These are phyloP conservation scores for Xenentodon cancila DNA, from an alignment of 2,797 vertebrate genomes.

Conservation along the genomic window DNA sequence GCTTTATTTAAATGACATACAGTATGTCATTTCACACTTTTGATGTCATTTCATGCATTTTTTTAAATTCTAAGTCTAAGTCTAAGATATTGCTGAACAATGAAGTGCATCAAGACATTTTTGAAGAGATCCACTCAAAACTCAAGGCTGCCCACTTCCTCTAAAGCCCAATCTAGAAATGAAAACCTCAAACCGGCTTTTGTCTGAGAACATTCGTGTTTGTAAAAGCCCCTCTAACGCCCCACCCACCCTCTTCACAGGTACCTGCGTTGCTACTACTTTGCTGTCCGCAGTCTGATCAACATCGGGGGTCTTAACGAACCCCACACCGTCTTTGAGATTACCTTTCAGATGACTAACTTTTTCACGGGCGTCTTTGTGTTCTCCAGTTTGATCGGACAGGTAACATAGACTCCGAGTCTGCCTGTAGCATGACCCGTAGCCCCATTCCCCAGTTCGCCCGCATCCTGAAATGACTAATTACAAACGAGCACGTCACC, in stretches of 20 bases:
- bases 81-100: background rate
- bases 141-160: background rate
- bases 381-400: slow-evolving; percentile 90
- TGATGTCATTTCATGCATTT: background rate
- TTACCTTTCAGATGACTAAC: slow-evolving; percentile 90
- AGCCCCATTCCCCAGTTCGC: slow-evolving; percentile 2
- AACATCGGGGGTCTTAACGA: slow-evolving; percentile 94
- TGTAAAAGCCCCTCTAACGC: slow-evolving; percentile 9
- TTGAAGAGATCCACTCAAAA: background rate
- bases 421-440: slow-evolving; percentile 19
- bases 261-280: slow-evolving; percentile 94
- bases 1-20: no score
- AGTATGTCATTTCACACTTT: no score
- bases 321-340: slow-evolving; percentile 90
- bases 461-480: slow-evolving; percentile 22
- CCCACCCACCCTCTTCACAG: slow-evolving; percentile 79
- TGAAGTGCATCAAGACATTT: slow-evolving; percentile 18
- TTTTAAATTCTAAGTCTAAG: background rate
- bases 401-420: slow-evolving; percentile 51
- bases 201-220: background rate
- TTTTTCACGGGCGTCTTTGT: slow-evolving; percentile 94
- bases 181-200: no score
- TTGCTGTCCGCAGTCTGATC: slow-evolving; percentile 90
- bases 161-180: no score
- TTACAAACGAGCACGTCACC: background rate